Percentiles rank a stretch among this genome's conserved stretches.
Evolutionary conservation across 1,140 invertebrate species (phyloP).

Genomic region (Euwallacea fornicatus): DNA sequence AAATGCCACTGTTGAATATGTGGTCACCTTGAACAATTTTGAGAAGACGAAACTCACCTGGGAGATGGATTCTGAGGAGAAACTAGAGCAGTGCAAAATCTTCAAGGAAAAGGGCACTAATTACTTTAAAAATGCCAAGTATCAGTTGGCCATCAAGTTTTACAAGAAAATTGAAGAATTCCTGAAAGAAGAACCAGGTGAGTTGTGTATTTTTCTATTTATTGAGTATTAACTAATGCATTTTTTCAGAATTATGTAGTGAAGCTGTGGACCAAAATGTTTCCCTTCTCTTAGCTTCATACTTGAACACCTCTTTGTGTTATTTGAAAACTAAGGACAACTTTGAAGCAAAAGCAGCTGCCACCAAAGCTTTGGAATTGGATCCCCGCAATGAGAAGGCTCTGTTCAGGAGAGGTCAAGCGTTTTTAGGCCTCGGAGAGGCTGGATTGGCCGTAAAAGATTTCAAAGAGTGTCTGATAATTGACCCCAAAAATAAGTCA

Average conservation of each 20-base stretch:
- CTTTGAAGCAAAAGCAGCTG: conserved; percentile 69
- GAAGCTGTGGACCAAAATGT: conserved; percentile 59
- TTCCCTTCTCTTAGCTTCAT: conserved; percentile 67
- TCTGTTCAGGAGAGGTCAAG: conserved; percentile 85
- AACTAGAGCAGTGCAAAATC: conserved; percentile 77
- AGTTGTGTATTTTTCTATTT: conserved; percentile 12
- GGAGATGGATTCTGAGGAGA: conserved; percentile 77
- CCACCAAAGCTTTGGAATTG: conserved; percentile 71
- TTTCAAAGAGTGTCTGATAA: conserved; percentile 69
- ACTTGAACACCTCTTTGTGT: conserved; percentile 86
- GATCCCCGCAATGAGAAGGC: conserved; percentile 86
- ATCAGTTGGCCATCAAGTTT: conserved; percentile 80
- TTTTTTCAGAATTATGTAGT: conserved; percentile 29
- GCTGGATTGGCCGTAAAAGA: conserved; percentile 76
- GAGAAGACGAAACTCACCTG: conserved; percentile 82
- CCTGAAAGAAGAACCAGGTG: conserved; percentile 49
- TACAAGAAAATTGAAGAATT: conserved; percentile 72
- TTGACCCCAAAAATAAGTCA: conserved; percentile 73
- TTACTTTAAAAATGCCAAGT: conserved; percentile 85
- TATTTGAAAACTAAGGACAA: conserved; percentile 80
- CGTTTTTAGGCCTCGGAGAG: conserved; percentile 74
- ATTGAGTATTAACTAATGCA: conserved; percentile 15
- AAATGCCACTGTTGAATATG: conserved; percentile 79
- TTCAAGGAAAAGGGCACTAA: conserved; percentile 90
- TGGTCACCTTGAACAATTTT: conserved; percentile 78